These are phyloP conservation scores for Bolinopsis microptera DNA, from an alignment of 37 sponge, comb jelly and placozoan genomes.

Conservation along the genomic window DNA sequence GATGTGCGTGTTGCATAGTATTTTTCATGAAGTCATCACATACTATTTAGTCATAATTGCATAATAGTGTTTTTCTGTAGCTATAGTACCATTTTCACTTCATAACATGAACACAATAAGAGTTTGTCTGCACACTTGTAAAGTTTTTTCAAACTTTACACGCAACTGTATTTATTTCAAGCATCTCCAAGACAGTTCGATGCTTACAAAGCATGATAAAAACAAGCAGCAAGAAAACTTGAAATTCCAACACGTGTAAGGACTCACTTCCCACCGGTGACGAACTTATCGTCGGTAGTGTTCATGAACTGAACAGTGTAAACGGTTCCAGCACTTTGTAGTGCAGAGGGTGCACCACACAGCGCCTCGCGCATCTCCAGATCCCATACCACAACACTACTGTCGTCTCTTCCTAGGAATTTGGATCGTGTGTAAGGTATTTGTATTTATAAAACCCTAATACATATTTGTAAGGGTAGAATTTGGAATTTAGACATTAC, in stretches of 20 bases:
- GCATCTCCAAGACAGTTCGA: background rate
- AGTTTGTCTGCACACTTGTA: background rate
- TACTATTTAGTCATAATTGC: too few relatives aligned
- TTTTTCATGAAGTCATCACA: too few relatives aligned
- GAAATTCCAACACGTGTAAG: background rate
- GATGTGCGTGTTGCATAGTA: constrained; percentile 29
- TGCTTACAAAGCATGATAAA: background rate
- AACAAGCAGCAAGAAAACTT: background rate
- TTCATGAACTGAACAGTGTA: constrained; percentile 78
- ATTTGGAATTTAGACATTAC: too few relatives aligned
- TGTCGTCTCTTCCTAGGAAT: background rate
- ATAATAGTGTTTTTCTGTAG: background rate
- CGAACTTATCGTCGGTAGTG: constrained; percentile 77
- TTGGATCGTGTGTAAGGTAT: background rate
- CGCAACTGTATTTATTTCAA: background rate
- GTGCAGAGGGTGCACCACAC: constrained; percentile 91
- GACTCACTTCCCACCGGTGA: constrained; percentile 97
- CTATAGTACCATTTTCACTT: background rate
- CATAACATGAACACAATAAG: background rate
- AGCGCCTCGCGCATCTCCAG: constrained; percentile 80
- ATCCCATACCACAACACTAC: constrained; percentile 94
- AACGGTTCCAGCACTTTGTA: constrained; percentile 87
- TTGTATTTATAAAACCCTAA: too few relatives aligned
- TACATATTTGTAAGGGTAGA: background rate
- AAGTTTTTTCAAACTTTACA: background rate